Conservation (phyloP, 2,888 invertebrate genomes). For the Yponomeuta cagnagella region DNA sequence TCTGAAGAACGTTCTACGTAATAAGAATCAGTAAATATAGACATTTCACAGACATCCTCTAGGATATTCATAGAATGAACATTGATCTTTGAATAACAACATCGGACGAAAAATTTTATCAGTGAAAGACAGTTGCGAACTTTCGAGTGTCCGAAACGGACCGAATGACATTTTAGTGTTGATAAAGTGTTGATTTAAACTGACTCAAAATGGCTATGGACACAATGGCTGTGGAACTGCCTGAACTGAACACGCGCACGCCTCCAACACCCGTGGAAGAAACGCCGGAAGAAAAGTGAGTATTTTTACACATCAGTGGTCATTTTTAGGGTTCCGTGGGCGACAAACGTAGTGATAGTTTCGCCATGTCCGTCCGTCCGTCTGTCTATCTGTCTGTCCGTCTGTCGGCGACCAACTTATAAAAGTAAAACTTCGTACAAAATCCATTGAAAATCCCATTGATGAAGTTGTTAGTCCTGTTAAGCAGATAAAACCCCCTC, state of each 20-base stretch:
- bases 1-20: background rate
- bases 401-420: too few relatives aligned
- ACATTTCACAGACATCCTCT: background rate
- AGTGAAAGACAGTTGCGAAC: background rate
- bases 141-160: background rate
- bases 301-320: slow-evolving; percentile 23
- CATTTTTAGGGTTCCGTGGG: too few relatives aligned
- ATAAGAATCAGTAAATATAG: background rate
- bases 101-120: background rate
- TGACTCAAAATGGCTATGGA: slow-evolving; percentile 63
- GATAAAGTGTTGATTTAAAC: background rate
- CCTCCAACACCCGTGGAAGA: slow-evolving; percentile 56
- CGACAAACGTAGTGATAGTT: too few relatives aligned
- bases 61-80: background rate
- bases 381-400: too few relatives aligned
- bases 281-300: slow-evolving; percentile 70
- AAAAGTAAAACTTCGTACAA: too few relatives aligned
- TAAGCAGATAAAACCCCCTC: too few relatives aligned
- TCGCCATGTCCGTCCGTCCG: too few relatives aligned
- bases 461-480: too few relatives aligned
- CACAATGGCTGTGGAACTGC: slow-evolving; percentile 71
- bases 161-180: background rate
- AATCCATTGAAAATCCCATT: too few relatives aligned
- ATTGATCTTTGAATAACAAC: background rate
- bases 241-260: slow-evolving; percentile 54